Evolutionary conservation across 2,888 invertebrate species (phyloP).

Genomic region (Antheraea yamamai): DNA sequence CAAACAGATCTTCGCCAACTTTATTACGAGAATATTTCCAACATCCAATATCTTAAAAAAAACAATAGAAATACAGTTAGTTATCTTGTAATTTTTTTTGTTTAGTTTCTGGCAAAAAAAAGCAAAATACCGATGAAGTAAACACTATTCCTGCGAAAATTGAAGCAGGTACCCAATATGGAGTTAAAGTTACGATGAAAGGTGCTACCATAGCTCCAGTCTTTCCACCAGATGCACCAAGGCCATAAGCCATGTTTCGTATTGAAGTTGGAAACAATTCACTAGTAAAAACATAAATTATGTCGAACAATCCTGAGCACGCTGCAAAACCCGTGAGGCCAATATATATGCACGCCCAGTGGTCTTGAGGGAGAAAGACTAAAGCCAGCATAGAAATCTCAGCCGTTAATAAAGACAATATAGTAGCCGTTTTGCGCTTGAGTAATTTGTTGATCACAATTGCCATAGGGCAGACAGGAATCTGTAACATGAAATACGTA

Average conservation of each 20-base stretch:
- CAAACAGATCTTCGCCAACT: too few relatives aligned
- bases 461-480: slow-evolving; percentile 43
- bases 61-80: not conserved
- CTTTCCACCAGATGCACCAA: slow-evolving; percentile 49
- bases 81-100: slow-evolving; percentile 38
- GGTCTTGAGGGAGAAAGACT: slow-evolving; percentile 44
- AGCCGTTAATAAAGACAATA: slow-evolving; percentile 34
- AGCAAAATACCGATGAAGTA: slow-evolving; percentile 41
- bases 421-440: slow-evolving; percentile 44
- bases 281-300: slow-evolving; percentile 49
- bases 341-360: slow-evolving; percentile 42
- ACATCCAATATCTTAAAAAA: not conserved
- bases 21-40: too few relatives aligned
- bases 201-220: slow-evolving; percentile 57
- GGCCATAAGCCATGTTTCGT: slow-evolving; percentile 55
- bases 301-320: slow-evolving; percentile 39
- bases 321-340: slow-evolving; percentile 48
- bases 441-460: slow-evolving; percentile 48
- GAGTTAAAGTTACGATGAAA: slow-evolving; percentile 48
- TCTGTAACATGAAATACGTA: slow-evolving; percentile 41
- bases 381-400: slow-evolving; percentile 45
- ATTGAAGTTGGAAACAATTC: slow-evolving; percentile 59
- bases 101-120: slow-evolving; percentile 56
- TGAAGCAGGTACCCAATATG: slow-evolving; percentile 55
- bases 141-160: slow-evolving; percentile 49